Base-by-base conservation (phyloP, 2,797 vertebrate species). In the Prunella strophiata region DNA sequence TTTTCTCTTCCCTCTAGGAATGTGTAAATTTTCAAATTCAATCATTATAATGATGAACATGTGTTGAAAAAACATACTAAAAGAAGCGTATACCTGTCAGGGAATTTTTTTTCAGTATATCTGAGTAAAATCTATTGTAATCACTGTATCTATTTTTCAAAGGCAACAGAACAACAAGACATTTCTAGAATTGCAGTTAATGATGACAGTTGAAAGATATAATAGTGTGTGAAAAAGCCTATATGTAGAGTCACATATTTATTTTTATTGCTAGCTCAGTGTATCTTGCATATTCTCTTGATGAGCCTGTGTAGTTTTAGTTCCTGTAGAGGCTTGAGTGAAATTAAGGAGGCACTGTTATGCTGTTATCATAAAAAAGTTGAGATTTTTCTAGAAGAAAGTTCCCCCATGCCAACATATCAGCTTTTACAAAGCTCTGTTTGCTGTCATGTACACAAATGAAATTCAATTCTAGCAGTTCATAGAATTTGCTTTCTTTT, bases 11-110 rank as follows among this genome's bases (percentile, higher is more conserved):
- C 51, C 74, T 79, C 88, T 83, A 55, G 90, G 96, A 89, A 93
- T 93, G 85, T 96, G 91, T 96, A 96, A 88, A 96, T 97, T 91
- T 92, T 97, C 84, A 71, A 59, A 96, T 94, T 97, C 92, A 94
- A 51, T 85, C 70, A 90, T 96, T 97, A 94, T 92, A 91, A 95
- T 96, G 92, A 97, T 90, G 96, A 97, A 95, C 89, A 94, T 13
- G 9, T 77, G 68, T 95, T 97, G 93, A 93, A 74, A 91, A 93
- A 96, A 92, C 78, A 90, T 88, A 74, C 73, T 94, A 77, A 96
- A 98, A 93, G 75, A 36, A 92, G 65, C 48, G 91, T 91, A 84
- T 93, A 66, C 54, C 68, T 98, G 95, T 95, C 94, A 97, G 47
- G 43, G 87, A 97, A 13, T 11, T n/a, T 85, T 94, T 96, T 95